Percentiles rank a stretch among this genome's conserved stretches.
Conservation (phyloP, 2,888 invertebrate species). For the Nomada hirtipes region DNA sequence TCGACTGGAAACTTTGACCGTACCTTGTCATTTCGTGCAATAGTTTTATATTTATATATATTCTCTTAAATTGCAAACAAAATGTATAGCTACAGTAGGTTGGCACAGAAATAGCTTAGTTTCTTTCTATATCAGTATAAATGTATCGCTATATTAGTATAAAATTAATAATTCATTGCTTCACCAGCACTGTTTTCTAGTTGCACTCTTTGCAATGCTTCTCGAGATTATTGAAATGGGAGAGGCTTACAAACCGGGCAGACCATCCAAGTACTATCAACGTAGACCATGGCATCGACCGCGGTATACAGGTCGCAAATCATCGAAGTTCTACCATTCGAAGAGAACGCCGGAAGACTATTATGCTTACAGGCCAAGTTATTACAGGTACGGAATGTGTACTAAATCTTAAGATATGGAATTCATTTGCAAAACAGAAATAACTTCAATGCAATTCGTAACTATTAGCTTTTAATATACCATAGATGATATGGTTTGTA, state of each 20-base stretch:
- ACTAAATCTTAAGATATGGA: not conserved
- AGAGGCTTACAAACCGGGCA: conserved; percentile 68
- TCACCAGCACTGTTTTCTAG: conserved; percentile 52
- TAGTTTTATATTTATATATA: too few species aligned
- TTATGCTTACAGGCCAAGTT: conserved; percentile 49
- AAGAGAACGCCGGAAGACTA: conserved; percentile 61
- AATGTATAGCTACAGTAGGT: too few species aligned
- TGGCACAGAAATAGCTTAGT: too few species aligned
- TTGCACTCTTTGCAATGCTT: conserved; percentile 65
- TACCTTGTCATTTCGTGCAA: too few species aligned
- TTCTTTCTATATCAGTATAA: too few species aligned
- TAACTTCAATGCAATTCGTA: not conserved
- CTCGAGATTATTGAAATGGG: conserved; percentile 65
- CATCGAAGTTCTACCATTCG: conserved; percentile 61
- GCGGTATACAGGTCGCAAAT: conserved; percentile 63
- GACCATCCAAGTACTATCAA: conserved; percentile 71
- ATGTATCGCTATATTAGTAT: too few species aligned
- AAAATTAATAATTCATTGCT: conserved; percentile 7
- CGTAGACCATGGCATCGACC: conserved; percentile 62
- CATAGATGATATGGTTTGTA: too few species aligned
- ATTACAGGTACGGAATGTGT: conserved; percentile 60
- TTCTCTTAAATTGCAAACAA: too few species aligned
- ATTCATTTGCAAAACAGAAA: not conserved
- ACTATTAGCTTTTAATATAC: not conserved
- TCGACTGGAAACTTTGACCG: too few species aligned